Percentiles rank a stretch among this genome's conserved stretches.
These are phyloP conservation scores for Spinus pinus DNA, from an alignment of 2,797 vertebrate species.

Conservation along the genomic window DNA sequence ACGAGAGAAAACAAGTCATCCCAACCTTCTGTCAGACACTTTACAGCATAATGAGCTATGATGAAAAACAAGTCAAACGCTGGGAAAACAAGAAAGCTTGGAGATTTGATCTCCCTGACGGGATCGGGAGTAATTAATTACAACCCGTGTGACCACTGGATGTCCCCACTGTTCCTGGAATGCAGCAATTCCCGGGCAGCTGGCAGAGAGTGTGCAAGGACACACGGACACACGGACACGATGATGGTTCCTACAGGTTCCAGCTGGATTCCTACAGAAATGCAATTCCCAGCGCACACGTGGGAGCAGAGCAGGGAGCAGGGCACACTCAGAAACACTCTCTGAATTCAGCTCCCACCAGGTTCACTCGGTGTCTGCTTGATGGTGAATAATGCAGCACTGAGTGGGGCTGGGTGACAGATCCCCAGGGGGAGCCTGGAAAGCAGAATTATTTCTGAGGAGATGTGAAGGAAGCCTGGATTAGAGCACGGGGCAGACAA, in stretches of 20 bases:
- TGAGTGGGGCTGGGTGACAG: not conserved
- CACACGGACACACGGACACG: not conserved
- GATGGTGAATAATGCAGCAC: not conserved
- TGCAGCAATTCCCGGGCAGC: not conserved
- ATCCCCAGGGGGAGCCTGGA: not conserved
- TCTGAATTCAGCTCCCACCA: not conserved
- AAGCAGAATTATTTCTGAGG: not conserved
- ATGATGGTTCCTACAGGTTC: not conserved
- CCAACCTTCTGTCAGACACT: constrained; percentile 30
- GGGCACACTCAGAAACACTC: not conserved
- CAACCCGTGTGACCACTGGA: constrained; percentile 73
- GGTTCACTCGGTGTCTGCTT: not conserved
- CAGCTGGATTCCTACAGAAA: not conserved
- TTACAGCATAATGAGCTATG: constrained; percentile 8
- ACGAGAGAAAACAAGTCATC: constrained; percentile 26
- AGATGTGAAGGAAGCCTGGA: not conserved
- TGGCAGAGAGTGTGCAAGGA: not conserved
- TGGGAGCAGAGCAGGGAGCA: not conserved
- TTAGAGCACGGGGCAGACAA: not conserved
- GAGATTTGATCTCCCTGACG: not conserved
- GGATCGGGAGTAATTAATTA: constrained; percentile 70
- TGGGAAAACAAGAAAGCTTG: not conserved
- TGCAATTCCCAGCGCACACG: rapidly evolving
- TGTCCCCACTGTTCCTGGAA: constrained; percentile 74
- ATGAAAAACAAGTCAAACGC: constrained; percentile 55